phyloP scores from a whole-genome alignment of 2,797 vertebrate genomes.

The Thripadectes ignobilis region DNA sequence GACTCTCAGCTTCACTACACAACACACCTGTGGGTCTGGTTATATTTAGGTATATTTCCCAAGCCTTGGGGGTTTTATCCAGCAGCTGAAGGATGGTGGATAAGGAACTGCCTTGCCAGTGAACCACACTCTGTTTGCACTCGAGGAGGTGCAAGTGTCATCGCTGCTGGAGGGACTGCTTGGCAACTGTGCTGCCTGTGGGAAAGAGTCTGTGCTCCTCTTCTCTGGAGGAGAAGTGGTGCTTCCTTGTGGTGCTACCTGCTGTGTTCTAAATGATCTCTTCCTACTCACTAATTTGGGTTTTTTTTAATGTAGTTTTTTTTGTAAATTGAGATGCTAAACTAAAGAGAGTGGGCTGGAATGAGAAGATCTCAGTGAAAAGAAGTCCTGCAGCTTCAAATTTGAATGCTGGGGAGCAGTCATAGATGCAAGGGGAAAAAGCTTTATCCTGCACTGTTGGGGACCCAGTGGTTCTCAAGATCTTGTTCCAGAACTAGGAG shows the following conservation, averaged over 20 bases:
- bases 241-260: neutral
- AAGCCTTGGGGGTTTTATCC: neutral
- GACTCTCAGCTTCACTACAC: fast-evolving
- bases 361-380: neutral
- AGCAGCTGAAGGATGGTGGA: neutral
- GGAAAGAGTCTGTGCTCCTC: neutral
- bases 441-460: neutral
- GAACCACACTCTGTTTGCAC: neutral
- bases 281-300: neutral
- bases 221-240: neutral
- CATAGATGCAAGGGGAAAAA: neutral
- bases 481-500: neutral
- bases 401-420: neutral
- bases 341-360: neutral
- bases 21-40: neutral
- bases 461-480: neutral
- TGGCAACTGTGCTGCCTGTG: neutral
- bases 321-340: neutral
- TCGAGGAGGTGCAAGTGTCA: neutral
- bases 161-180: neutral
- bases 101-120: neutral
- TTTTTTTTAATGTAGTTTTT: neutral
- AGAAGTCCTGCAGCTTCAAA: neutral
- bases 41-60: neutral
- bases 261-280: neutral